Conservation (phyloP, 2,888 invertebrate species). For the Stratiomys singularior region DNA sequence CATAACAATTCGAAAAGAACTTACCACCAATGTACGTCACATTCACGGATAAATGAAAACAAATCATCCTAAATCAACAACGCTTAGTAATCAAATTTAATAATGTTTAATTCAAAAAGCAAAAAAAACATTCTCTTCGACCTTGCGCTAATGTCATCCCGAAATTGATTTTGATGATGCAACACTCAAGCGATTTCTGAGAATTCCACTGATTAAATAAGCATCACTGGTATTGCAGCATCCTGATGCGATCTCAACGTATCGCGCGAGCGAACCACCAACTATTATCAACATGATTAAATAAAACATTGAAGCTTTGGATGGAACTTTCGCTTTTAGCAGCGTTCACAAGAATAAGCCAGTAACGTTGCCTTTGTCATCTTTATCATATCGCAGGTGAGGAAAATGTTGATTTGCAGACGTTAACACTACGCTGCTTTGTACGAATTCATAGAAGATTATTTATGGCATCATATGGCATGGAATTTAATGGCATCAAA, state of each 20-base stretch:
- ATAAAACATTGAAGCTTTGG: background rate
- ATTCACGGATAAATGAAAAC: no score
- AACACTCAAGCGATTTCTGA: background rate
- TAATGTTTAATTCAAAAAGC: no score
- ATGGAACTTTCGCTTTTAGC: constrained; percentile 25
- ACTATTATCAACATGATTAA: background rate
- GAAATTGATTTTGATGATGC: background rate
- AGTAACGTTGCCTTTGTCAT: background rate
- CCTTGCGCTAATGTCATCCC: background rate
- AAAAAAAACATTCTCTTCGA: background rate
- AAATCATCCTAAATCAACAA: no score
- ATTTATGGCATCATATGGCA: no score
- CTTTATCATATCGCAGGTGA: no score
- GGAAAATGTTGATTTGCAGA: no score
- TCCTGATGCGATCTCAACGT: background rate
- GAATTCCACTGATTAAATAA: background rate
- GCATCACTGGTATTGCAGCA: background rate
- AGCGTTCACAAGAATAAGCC: background rate
- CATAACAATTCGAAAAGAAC: no score
- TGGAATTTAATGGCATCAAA: no score
- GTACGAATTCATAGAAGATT: no score
- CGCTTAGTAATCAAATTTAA: no score
- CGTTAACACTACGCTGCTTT: no score
- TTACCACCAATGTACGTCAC: no score
- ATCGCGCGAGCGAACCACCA: background rate